phyloP scores from a whole-genome alignment of 2,797 vertebrate genomes.

The Crenuchus spilurus region DNA sequence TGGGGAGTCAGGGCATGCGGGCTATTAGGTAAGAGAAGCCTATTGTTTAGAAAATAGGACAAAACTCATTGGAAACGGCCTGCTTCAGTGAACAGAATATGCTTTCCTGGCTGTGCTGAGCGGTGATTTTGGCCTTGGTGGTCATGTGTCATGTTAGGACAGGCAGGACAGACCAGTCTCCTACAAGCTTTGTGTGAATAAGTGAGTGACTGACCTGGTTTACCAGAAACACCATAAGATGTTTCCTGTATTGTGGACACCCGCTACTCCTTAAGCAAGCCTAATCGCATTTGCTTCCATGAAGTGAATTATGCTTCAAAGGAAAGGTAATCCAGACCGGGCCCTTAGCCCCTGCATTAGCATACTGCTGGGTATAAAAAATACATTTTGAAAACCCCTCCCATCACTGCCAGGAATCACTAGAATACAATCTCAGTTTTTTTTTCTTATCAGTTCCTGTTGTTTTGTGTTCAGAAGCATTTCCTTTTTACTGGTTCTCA shows the following conservation, averaged over 20 bases:
- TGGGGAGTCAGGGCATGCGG: slow-evolving; percentile 38
- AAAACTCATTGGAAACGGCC: slow-evolving; percentile 31
- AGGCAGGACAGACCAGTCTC: slow-evolving; percentile 40
- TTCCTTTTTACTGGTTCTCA: background rate
- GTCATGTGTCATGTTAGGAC: slow-evolving; percentile 48
- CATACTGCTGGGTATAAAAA: background rate
- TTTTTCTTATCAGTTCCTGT: slow-evolving; percentile 5
- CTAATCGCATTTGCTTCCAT: slow-evolving; percentile 31
- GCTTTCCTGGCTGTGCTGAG: slow-evolving; percentile 45
- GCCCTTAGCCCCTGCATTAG: background rate
- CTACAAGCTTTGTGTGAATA: slow-evolving; percentile 12
- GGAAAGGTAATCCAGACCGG: background rate
- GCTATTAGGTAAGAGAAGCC: slow-evolving; percentile 35
- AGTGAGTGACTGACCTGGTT: slow-evolving; percentile 35
- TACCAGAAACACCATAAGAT: slow-evolving; percentile 47
- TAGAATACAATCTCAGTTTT: background rate
- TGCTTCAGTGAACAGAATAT: slow-evolving; percentile 32
- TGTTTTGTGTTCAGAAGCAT: background rate
- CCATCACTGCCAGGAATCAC: slow-evolving; percentile 2
- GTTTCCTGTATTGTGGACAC: slow-evolving; percentile 23
- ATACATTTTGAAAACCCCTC: background rate
- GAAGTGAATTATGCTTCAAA: slow-evolving; percentile 4
- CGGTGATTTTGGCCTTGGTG: slow-evolving; percentile 34
- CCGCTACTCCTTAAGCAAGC: slow-evolving; percentile 9
- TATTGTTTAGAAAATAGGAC: slow-evolving; percentile 40